Percentiles rank a stretch among this genome's conserved stretches.
Evolutionary conservation across 2,888 invertebrate species (phyloP).

Genomic region (Anodontia alba): DNA sequence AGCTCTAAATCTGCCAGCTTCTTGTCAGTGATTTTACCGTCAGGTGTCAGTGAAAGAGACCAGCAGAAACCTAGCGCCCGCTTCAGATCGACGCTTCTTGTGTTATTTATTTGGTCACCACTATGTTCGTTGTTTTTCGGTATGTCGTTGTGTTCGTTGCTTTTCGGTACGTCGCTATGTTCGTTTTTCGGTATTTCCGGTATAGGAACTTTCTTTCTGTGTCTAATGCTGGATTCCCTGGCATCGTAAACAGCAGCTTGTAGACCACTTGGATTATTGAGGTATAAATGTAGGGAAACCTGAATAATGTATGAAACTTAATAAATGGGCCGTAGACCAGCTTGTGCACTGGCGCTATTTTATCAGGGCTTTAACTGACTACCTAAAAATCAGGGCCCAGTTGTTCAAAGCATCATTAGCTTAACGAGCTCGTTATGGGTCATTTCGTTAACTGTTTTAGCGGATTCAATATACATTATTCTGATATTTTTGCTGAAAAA

Average conservation of each 20-base stretch:
- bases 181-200: not conserved
- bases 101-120: not conserved
- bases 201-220: not conserved
- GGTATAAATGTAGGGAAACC: slow-evolving; percentile 53
- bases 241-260: not conserved
- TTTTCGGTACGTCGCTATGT: not conserved
- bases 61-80: slow-evolving; percentile 1
- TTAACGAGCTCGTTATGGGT: no score
- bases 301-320: slow-evolving; percentile 7
- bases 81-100: not conserved
- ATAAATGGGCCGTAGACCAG: not conserved
- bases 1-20: not conserved
- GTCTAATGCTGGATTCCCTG: not conserved
- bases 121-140: not conserved
- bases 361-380: not conserved
- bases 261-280: slow-evolving; percentile 55
- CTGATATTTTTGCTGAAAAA: no score
- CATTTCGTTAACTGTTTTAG: no score
- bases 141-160: no score
- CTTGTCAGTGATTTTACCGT: not conserved
- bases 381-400: not conserved
- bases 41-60: not conserved
- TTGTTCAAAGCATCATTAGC: not conserved
- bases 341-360: not conserved
- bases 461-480: no score